phyloP scores from a whole-genome alignment of 2,113 vertebrate genomes.

The Toxostoma redivivum region DNA sequence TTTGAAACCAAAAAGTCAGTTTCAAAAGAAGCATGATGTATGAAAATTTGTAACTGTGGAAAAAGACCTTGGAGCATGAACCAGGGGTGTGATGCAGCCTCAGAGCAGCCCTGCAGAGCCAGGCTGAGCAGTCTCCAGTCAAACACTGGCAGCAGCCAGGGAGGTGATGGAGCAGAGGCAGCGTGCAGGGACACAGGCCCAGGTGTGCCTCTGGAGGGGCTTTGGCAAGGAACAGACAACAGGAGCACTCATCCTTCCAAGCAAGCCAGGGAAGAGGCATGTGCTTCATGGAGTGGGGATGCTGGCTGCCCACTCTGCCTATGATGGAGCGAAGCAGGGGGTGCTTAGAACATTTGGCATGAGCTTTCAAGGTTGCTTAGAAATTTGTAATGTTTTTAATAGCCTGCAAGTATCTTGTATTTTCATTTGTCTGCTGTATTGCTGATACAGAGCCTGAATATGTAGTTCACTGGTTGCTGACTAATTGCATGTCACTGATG shows the following conservation, averaged over 20 bases:
- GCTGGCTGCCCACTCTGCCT: not conserved
- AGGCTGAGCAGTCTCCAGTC: fast-evolving
- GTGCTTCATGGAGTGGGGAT: fast-evolving
- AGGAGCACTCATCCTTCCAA: not conserved
- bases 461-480: not conserved
- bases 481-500: not conserved
- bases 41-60: not conserved
- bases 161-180: not conserved
- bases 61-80: not conserved
- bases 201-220: fast-evolving
- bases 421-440: not conserved
- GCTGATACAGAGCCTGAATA: not conserved
- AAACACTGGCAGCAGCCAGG: not conserved
- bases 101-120: not conserved
- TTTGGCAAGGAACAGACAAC: not conserved
- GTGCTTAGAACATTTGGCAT: not conserved
- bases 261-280: not conserved
- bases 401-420: not conserved
- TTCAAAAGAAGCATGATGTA: not conserved
- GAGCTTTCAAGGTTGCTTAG: not conserved
- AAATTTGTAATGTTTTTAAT: not conserved
- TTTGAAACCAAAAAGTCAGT: not conserved
- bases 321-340: fast-evolving
- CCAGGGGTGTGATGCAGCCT: not conserved
- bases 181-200: fast-evolving